Conservation (phyloP, 2,888 invertebrate genomes). For the Tryphoninae sp. region DNA sequence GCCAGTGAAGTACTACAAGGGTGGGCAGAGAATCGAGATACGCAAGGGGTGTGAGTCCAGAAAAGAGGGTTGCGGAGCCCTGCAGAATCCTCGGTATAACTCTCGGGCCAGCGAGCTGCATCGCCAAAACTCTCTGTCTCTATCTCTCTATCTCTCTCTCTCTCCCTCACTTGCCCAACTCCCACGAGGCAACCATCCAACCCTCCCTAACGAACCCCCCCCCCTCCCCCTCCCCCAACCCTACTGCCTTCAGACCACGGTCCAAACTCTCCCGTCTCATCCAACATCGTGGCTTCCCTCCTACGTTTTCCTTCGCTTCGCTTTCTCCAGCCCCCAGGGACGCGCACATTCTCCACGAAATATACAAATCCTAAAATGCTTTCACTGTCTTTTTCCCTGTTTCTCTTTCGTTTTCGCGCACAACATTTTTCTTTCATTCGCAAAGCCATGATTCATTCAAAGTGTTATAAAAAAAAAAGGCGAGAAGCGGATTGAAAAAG, state of each 20-base stretch:
- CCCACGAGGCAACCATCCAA: conserved; percentile 59
- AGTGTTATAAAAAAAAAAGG: conserved; percentile 5
- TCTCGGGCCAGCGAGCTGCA: conserved; percentile 70
- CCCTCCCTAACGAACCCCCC: conserved; percentile 44
- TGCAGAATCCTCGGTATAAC: conserved; percentile 76
- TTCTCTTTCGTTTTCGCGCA: conserved; percentile 38
- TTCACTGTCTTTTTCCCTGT: conserved; percentile 41
- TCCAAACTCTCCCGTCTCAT: conserved; percentile 49
- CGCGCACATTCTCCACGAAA: conserved; percentile 66
- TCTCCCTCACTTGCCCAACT: conserved; percentile 61
- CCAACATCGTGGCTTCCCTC: conserved; percentile 53
- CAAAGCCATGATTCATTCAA: conserved; percentile 8
- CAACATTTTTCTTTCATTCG: conserved; percentile 6
- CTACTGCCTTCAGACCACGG: conserved; percentile 31
- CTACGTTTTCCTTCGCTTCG: conserved; percentile 49
- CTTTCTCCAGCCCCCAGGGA: conserved; percentile 70
- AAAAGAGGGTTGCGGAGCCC: conserved; percentile 79
- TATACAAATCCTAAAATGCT: conserved; percentile 70
- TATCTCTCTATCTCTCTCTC: conserved; percentile 65
- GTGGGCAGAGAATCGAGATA: conserved; percentile 69
- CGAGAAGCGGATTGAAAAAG: not conserved
- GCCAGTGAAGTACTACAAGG: conserved; percentile 61
- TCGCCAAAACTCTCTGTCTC: conserved; percentile 76
- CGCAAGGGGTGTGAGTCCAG: conserved; percentile 77
- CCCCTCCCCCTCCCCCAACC: conserved; percentile 20